A percentile compares a stretch with the other conserved stretches of the same genome.
These are phyloP conservation scores for Ailuropoda melanoleuca DNA, from an alignment of 2,113 vertebrate genomes.

Conservation along the genomic window DNA sequence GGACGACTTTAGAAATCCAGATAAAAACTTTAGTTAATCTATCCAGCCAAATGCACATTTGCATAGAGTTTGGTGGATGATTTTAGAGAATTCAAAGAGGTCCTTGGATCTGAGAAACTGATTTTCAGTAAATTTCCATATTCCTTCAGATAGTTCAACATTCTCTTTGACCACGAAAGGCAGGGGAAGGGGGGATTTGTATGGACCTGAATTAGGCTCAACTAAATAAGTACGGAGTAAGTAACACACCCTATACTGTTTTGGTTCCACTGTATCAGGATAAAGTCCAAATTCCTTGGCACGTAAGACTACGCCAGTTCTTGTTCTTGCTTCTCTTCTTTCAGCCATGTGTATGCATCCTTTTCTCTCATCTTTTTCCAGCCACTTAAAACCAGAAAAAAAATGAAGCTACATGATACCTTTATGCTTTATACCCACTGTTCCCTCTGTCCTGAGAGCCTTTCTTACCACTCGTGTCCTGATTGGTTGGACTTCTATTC, in stretches of 20 bases:
- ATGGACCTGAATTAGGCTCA: not conserved
- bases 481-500: not conserved
- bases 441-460: not conserved
- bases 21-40: constrained; percentile 22
- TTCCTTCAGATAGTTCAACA: constrained; percentile 1
- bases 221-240: not conserved
- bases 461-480: not conserved
- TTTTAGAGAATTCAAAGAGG: not conserved
- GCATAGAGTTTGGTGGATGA: not conserved
- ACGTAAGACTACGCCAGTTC: not conserved
- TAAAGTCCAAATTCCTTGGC: not conserved
- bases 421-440: not conserved
- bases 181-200: not conserved
- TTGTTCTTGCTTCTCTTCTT: not conserved
- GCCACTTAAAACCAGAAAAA: not conserved
- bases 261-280: not conserved
- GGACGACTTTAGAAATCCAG: not conserved
- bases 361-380: not conserved
- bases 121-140: not conserved
- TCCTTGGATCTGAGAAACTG: not conserved
- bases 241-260: not conserved
- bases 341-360: not conserved
- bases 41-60: not conserved
- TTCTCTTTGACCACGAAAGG: not conserved
- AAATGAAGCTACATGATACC: not conserved